Conservation (phyloP, 2,797 vertebrate genomes). For the Artibeus jamaicensis region DNA sequence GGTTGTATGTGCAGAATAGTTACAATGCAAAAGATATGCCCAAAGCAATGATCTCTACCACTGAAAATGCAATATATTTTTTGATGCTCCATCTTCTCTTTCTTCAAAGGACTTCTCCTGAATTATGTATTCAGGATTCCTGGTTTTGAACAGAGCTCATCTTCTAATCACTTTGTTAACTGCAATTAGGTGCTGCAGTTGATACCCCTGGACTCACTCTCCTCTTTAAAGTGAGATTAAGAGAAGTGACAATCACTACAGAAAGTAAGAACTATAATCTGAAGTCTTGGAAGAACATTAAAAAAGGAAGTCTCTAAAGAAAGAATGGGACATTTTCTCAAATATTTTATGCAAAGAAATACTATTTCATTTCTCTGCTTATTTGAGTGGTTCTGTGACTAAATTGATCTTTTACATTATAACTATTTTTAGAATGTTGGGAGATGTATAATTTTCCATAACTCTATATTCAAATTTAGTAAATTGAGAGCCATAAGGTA, state of each 20-base stretch:
- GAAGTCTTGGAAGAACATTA: background rate
- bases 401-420: background rate
- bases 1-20: background rate
- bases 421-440: background rate
- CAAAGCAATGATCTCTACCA: background rate
- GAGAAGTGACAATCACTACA: background rate
- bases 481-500: background rate
- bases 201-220: background rate
- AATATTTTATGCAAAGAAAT: background rate
- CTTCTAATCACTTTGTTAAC: background rate
- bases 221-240: background rate
- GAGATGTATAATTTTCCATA: background rate
- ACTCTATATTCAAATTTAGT: background rate
- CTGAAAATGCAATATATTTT: background rate
- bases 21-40: background rate
- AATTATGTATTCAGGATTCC: background rate
- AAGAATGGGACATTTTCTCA: background rate
- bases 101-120: background rate
- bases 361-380: background rate
- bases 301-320: background rate
- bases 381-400: background rate
- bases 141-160: background rate
- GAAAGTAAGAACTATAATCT: background rate
- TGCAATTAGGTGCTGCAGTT: background rate
- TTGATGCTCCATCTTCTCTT: background rate